Evolutionary conservation across 2,888 invertebrate genomes (phyloP).

Genomic region (Idaea dimidiata): DNA sequence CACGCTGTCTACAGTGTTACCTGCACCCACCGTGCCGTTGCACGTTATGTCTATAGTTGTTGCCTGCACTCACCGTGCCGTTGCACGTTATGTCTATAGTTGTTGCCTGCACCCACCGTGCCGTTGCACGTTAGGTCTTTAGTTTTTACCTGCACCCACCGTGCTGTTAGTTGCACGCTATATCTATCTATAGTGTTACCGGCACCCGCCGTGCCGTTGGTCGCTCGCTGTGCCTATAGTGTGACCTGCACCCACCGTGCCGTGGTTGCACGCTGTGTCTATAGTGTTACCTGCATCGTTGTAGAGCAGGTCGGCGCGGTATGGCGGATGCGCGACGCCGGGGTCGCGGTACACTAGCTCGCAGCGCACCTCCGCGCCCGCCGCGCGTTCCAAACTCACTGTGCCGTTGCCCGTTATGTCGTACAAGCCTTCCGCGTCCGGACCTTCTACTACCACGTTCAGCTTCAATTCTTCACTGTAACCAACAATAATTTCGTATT

Average conservation of each 20-base stretch:
- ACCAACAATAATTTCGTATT: too few species aligned
- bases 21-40: too few species aligned
- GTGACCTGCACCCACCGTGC: slow-evolving; percentile 32
- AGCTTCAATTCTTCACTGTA: slow-evolving; percentile 28
- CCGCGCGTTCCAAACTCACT: slow-evolving; percentile 30
- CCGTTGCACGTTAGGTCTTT: slow-evolving; percentile 25
- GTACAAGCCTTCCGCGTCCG: slow-evolving; percentile 42
- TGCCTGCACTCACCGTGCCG: slow-evolving; percentile 46
- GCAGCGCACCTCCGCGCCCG: slow-evolving; percentile 48
- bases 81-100: background rate
- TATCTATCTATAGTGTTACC: slow-evolving; percentile 13
- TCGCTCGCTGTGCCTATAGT: slow-evolving; percentile 28
- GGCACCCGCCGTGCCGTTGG: slow-evolving; percentile 53
- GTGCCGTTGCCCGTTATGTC: slow-evolving; percentile 41
- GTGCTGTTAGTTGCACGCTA: slow-evolving; percentile 41
- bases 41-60: background rate
- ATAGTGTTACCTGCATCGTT: slow-evolving; percentile 36
- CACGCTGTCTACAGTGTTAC: slow-evolving; percentile 13
- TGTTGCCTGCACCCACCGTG: slow-evolving; percentile 43
- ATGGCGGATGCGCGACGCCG: slow-evolving; percentile 45
- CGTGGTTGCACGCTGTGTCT: slow-evolving; percentile 20
- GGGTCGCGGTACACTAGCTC: slow-evolving; percentile 47
- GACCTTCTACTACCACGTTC: slow-evolving; percentile 33
- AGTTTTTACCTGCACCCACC: slow-evolving; percentile 38
- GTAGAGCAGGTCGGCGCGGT: slow-evolving; percentile 29